phyloP scores from a whole-genome alignment of 2,888 invertebrate species.

The Aquatica leii region DNA sequence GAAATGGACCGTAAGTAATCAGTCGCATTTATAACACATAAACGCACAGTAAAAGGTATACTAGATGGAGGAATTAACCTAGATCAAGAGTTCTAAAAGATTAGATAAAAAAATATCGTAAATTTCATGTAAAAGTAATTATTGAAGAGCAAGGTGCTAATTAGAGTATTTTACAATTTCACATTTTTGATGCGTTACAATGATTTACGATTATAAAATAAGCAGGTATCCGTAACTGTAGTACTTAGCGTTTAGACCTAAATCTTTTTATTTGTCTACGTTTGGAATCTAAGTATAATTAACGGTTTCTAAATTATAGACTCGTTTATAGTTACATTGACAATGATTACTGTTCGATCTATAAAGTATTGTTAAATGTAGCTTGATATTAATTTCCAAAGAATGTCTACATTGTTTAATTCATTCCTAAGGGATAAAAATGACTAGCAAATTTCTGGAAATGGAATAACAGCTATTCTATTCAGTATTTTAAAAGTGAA shows the following conservation, averaged over 20 bases:
- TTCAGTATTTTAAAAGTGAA: background rate
- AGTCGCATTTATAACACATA: background rate
- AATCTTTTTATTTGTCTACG: background rate
- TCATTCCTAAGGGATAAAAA: background rate
- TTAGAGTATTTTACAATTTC: conserved; percentile 15
- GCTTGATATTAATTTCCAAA: background rate
- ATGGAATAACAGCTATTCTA: background rate
- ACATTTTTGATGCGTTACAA: background rate
- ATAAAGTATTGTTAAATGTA: background rate
- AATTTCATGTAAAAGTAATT: background rate
- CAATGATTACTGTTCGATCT: background rate
- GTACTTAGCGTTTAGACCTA: conserved; percentile 5
- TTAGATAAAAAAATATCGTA: background rate
- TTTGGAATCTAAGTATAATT: conserved; percentile 16
- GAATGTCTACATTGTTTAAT: background rate
- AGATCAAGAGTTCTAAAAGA: background rate
- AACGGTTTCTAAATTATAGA: conserved; percentile 10
- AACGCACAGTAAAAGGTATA: background rate
- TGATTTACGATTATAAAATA: conserved; percentile 28
- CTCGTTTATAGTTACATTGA: background rate
- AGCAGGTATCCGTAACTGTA: conserved; percentile 23
- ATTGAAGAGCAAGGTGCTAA: conserved; percentile 12
- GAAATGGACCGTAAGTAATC: conserved; percentile 15
- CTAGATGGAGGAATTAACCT: conserved; percentile 5
- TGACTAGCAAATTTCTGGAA: background rate